Conservation (phyloP, 2,888 invertebrate genomes). For the Drosophila limbata region DNA sequence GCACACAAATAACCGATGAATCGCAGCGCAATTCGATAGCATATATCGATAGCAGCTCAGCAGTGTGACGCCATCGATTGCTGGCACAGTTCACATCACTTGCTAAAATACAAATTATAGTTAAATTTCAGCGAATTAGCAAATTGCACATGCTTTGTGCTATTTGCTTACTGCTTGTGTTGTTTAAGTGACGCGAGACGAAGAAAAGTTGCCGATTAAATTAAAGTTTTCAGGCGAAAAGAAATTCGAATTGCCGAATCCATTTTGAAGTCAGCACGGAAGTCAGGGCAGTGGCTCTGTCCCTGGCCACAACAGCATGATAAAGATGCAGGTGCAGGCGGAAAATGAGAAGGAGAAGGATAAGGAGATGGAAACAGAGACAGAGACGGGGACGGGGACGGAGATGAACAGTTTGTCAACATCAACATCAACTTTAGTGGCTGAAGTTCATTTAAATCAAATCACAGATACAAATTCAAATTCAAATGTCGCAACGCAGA, state of each 20-base stretch:
- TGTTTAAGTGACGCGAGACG: neutral
- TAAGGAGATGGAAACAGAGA: neutral
- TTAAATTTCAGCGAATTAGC: conserved; percentile 6
- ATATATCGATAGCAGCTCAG: conserved; percentile 1
- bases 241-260: neutral
- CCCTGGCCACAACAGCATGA: conserved; percentile 21
- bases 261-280: conserved; percentile 2
- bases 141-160: conserved; percentile 3
- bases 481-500: neutral
- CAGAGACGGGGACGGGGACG: neutral
- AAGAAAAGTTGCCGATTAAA: neutral
- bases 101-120: conserved; percentile 14
- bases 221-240: neutral
- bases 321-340: conserved; percentile 1
- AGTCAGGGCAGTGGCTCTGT: conserved; percentile 18
- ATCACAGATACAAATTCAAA: neutral
- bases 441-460: conserved; percentile 7
- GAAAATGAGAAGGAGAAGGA: neutral
- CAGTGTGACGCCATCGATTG: conserved; percentile 4
- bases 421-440: conserved; percentile 1
- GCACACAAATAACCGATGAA: neutral
- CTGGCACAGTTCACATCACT: conserved; percentile 9
- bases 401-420: neutral
- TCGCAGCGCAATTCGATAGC: neutral
- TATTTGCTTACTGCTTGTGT: neutral